Conservation (phyloP, 2,797 vertebrate species). For the Allobates femoralis region DNA sequence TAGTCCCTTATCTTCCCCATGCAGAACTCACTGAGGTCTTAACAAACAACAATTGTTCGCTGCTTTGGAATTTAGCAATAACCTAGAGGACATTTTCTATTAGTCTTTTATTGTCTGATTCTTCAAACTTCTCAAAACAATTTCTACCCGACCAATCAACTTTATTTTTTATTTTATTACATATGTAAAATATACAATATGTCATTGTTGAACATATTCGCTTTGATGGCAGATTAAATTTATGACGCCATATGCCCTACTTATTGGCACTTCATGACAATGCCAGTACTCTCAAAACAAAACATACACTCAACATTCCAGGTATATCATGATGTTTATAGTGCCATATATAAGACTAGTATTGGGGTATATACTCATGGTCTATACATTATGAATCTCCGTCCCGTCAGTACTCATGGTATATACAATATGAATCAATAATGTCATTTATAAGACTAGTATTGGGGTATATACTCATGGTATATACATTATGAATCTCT, state of each 20-base stretch:
- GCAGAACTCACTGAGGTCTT: conserved; percentile 32
- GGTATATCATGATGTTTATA: too few relatives aligned
- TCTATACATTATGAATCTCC: not conserved
- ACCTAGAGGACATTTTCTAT: conserved; percentile 19
- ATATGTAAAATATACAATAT: not conserved
- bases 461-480: not conserved
- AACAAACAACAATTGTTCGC: conserved; percentile 53
- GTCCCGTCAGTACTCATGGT: too few relatives aligned
- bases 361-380: not conserved
- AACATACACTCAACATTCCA: too few relatives aligned
- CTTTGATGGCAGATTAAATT: too few relatives aligned
- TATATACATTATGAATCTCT: not conserved
- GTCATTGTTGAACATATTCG: not conserved
- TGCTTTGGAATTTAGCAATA: conserved; percentile 41
- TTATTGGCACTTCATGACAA: too few relatives aligned
- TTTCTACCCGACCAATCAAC: not conserved
- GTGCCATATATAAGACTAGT: not conserved
- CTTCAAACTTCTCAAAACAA: not conserved
- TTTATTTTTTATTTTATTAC: not conserved
- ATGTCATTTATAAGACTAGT: not conserved
- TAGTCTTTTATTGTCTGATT: conserved; percentile 1
- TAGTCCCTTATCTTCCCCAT: conserved; percentile 46
- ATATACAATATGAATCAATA: not conserved
- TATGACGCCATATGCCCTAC: too few relatives aligned
- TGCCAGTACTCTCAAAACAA: too few relatives aligned